Percentiles rank a stretch among this genome's conserved stretches.
phyloP scores from a whole-genome alignment of 2,888 invertebrate genomes.

The Ptychoptera albimana region DNA sequence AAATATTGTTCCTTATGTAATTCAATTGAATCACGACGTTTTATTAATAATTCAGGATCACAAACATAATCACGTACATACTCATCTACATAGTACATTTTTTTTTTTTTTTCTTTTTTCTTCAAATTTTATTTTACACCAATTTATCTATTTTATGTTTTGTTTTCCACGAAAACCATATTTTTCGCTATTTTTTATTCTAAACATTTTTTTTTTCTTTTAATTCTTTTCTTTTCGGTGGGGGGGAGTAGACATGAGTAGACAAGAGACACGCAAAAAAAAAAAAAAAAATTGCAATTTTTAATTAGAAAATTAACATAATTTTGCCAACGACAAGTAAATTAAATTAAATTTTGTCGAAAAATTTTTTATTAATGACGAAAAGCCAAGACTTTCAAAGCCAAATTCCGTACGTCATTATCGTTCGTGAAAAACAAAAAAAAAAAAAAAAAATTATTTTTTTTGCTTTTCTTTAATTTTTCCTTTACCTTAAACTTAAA shows the following conservation, averaged over 20 bases:
- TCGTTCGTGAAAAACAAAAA: no score
- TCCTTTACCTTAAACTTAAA: neutral
- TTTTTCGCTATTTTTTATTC: slow-evolving; percentile 13
- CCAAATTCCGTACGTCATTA: neutral
- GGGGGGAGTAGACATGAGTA: no score
- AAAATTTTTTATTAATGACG: no score
- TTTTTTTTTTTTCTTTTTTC: slow-evolving; percentile 1
- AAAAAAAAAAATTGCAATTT: no score
- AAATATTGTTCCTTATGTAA: no score
- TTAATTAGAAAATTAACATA: no score
- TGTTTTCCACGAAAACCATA: slow-evolving; percentile 13
- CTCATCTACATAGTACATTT: slow-evolving; percentile 17
- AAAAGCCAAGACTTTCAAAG: neutral
- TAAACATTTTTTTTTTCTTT: slow-evolving; percentile 8
- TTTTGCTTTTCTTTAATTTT: neutral
- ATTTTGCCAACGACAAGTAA: no score
- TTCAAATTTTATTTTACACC: neutral
- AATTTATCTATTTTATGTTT: neutral
- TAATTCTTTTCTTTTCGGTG: neutral
- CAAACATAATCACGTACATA: slow-evolving; percentile 28
- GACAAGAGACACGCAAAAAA: no score
- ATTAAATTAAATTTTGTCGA: no score
- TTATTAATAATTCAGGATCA: slow-evolving; percentile 26
- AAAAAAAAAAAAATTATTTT: no score
- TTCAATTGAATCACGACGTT: slow-evolving; percentile 20